Evolutionary conservation across 2,113 vertebrate species (phyloP).

Genomic region (Pitta sordida): DNA sequence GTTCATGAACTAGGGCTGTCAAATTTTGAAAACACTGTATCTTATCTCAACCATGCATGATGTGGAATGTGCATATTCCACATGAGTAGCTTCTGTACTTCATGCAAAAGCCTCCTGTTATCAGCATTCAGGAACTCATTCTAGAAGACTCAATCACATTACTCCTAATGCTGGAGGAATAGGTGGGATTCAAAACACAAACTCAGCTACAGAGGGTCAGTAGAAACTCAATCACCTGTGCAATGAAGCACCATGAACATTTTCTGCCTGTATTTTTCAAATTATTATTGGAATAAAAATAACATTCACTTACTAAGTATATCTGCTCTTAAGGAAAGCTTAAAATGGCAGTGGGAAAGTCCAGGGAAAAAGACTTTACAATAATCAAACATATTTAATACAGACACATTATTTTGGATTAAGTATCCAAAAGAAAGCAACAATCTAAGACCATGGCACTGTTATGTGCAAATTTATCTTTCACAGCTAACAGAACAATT

Average conservation of each 20-base stretch:
- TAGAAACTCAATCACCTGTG: neutral
- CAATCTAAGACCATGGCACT: neutral
- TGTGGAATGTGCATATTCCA: conserved; percentile 37
- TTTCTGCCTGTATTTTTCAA: neutral
- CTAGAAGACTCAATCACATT: conserved; percentile 22
- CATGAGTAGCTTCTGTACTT: conserved; percentile 22
- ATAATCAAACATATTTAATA: neutral
- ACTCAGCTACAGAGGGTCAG: neutral
- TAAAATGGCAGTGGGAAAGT: neutral
- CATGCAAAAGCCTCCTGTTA: conserved; percentile 1
- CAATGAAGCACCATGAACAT: neutral
- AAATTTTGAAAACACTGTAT: neutral
- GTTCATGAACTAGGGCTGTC: neutral
- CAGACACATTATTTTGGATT: neutral
- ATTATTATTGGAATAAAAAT: neutral
- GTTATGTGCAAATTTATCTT: neutral
- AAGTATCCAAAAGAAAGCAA: neutral
- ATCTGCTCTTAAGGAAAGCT: neutral
- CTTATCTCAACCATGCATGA: conserved; percentile 8
- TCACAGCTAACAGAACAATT: neutral
- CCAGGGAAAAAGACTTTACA: neutral
- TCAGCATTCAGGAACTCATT: conserved; percentile 32
- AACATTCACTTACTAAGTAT: neutral
- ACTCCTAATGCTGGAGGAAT: neutral
- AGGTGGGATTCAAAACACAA: conserved; percentile 38